These are phyloP conservation scores for Odontothrips loti DNA, from an alignment of 2,888 invertebrate species.

Conservation along the genomic window DNA sequence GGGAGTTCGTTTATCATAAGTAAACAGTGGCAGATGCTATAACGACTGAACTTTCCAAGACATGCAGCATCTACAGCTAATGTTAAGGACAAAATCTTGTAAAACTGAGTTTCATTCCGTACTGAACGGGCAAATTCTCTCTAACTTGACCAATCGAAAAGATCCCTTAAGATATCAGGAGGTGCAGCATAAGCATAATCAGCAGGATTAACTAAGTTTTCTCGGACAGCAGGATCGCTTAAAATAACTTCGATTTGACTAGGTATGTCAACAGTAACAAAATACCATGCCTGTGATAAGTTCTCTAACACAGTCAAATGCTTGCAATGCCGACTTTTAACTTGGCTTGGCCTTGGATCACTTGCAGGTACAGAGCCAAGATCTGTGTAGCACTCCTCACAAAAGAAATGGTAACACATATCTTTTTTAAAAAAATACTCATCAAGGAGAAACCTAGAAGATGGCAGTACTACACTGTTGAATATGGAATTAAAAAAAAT, in stretches of 20 bases:
- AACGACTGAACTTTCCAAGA: background rate
- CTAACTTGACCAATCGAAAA: background rate
- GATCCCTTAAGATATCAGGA: background rate
- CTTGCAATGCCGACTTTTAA: background rate
- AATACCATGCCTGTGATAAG: background rate
- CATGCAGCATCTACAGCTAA: background rate
- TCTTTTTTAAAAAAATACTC: background rate
- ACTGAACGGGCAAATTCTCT: background rate
- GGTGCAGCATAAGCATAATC: background rate
- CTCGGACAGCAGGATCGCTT: background rate
- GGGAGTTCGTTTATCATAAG: background rate
- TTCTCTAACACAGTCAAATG: background rate
- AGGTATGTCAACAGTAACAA: background rate
- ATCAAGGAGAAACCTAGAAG: background rate
- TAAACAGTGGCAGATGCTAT: background rate
- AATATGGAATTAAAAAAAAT: background rate
- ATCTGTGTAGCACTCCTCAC: background rate
- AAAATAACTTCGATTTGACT: background rate
- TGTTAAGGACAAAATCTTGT: background rate
- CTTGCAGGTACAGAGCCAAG: background rate
- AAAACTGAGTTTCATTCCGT: too few species aligned
- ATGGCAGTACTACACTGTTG: background rate
- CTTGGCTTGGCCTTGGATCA: background rate
- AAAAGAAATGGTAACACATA: background rate
- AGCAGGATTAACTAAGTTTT: background rate